Conservation (phyloP, 2,888 invertebrate species). For the Pilophorus perplexus region DNA sequence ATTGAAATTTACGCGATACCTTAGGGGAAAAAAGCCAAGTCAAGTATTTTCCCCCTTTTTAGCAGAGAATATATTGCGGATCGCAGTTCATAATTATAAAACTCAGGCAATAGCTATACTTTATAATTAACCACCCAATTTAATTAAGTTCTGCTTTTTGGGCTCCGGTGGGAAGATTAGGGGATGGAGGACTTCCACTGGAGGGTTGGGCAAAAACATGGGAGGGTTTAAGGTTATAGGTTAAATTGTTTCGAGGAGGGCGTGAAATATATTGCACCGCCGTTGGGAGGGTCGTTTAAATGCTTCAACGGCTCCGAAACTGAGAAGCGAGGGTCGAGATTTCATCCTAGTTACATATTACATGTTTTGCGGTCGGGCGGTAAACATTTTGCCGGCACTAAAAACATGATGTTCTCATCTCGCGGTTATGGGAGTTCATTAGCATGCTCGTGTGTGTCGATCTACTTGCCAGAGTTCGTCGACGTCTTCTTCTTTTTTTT, state of each 20-base stretch:
- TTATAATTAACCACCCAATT: constrained; percentile 38
- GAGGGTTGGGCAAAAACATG: background rate
- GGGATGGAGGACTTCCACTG: background rate
- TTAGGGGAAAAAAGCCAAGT: background rate
- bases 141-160: constrained; percentile 35
- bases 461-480: no score
- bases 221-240: background rate
- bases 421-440: no score
- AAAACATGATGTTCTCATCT: background rate
- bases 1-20: background rate
- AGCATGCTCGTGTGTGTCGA: no score
- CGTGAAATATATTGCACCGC: background rate
- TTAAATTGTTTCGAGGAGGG: background rate
- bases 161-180: background rate
- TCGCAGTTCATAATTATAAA: constrained; percentile 32
- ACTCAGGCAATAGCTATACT: constrained; percentile 34
- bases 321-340: background rate
- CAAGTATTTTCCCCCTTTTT: background rate
- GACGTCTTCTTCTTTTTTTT: no score
- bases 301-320: background rate
- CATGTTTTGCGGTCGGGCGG: background rate
- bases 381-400: no score
- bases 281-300: background rate
- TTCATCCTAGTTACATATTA: background rate
- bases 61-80: constrained; percentile 4